These are phyloP conservation scores for Phylloscopus whistleri DNA, from an alignment of 2,113 vertebrate genomes.

Conservation along the genomic window DNA sequence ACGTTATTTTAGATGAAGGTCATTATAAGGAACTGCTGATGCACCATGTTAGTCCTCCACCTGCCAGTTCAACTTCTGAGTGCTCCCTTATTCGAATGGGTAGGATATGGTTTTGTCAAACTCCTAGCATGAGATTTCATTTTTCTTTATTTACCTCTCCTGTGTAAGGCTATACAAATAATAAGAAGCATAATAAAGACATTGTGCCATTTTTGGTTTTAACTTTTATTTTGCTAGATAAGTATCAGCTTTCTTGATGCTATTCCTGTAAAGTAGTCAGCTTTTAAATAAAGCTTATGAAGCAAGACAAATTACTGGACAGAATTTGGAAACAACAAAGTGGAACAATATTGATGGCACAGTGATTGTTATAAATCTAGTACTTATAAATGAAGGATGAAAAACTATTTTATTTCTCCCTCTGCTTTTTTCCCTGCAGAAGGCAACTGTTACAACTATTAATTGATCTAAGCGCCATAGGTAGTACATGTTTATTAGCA, in stretches of 20 bases:
- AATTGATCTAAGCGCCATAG: not conserved
- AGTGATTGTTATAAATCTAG: not conserved
- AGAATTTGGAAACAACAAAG: not conserved
- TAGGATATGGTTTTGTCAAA: constrained; percentile 59
- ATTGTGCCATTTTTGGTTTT: not conserved
- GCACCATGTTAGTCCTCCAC: constrained; percentile 91
- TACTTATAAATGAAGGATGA: not conserved
- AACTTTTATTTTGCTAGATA: not conserved
- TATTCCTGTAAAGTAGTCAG: not conserved
- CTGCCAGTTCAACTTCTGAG: constrained; percentile 87
- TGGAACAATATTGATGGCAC: not conserved
- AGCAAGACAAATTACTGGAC: not conserved
- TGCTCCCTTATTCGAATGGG: constrained; percentile 98
- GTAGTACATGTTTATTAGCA: not conserved
- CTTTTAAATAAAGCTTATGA: not conserved
- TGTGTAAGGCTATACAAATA: not conserved
- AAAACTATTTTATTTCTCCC: not conserved
- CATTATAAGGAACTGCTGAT: constrained; percentile 92
- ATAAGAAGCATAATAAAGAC: not conserved
- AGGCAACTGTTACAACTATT: not conserved
- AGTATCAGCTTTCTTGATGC: not conserved
- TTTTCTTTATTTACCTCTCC: not conserved
- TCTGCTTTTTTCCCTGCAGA: not conserved
- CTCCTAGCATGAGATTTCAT: not conserved
- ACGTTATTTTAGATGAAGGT: constrained; percentile 93